phyloP scores from a whole-genome alignment of 2,113 vertebrate species.

The zebrafish (Danio rerio) region GRCz12tu NC_133183.1:32739501-32740000 shows the following conservation, averaged over 20 bases:
- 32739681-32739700: slow-evolving; percentile 25
- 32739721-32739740: slow-evolving; percentile 73
- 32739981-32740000: slow-evolving; percentile 31
- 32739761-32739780: slow-evolving; percentile 97
- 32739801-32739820: slow-evolving; percentile 63
- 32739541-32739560: too few relatives aligned
- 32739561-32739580: too few relatives aligned
- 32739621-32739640: too few relatives aligned
- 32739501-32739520: too few relatives aligned
- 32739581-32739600: too few relatives aligned
- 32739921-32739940: slow-evolving; percentile 10
- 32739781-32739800: slow-evolving; percentile 98
- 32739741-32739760: slow-evolving; percentile 95
- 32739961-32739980: slow-evolving; percentile 11
- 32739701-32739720: background rate
- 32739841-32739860: background rate
- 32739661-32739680: background rate
- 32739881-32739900: background rate
- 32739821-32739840: slow-evolving; percentile 6
- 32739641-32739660: too few relatives aligned
- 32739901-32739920: background rate
- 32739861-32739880: background rate
- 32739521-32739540: too few relatives aligned
- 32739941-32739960: background rate
- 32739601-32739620: too few relatives aligned